A percentile compares a stretch with the other conserved stretches of the same genome.
These are phyloP conservation scores for Frankliniella fusca DNA, from an alignment of 2,888 invertebrate genomes.

Conservation along the genomic window DNA sequence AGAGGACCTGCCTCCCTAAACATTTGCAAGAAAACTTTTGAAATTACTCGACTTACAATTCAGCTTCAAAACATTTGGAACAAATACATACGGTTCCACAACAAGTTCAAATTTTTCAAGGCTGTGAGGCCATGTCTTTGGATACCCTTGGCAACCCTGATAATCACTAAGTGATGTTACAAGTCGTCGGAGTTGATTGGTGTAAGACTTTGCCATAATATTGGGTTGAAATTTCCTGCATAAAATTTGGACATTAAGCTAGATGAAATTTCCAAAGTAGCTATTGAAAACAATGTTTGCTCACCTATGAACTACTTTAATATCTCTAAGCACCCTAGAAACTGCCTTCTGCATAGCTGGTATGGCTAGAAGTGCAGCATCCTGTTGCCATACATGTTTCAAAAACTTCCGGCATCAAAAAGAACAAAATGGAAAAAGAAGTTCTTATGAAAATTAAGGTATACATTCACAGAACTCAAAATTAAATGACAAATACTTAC, in stretches of 20 bases:
- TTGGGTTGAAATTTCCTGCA: slow-evolving; percentile 83
- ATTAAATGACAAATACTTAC: slow-evolving; percentile 53
- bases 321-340: slow-evolving; percentile 76
- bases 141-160: slow-evolving; percentile 61
- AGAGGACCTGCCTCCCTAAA: slow-evolving; percentile 86
- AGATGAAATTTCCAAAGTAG: background rate
- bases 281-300: slow-evolving; percentile 37
- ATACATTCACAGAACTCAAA: background rate
- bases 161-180: slow-evolving; percentile 81
- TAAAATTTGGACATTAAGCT: slow-evolving; percentile 36
- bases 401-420: slow-evolving; percentile 62
- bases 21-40: slow-evolving; percentile 38
- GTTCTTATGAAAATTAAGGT: background rate
- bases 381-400: slow-evolving; percentile 67
- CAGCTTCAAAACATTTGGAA: background rate
- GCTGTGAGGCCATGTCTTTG: slow-evolving; percentile 66
- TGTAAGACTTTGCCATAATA: slow-evolving; percentile 81
- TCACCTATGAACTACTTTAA: slow-evolving; percentile 77
- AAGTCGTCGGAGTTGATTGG: slow-evolving; percentile 73
- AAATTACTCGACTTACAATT: background rate
- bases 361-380: slow-evolving; percentile 65
- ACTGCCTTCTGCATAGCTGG: slow-evolving; percentile 81
- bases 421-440: slow-evolving; percentile 30
- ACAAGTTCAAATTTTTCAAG: slow-evolving; percentile 76
- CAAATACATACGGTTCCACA: slow-evolving; percentile 75